Percentiles rank a stretch among this genome's conserved stretches.
Conservation (phyloP, 35 echinoderm and acorn worm species). For the Heliocidaris tuberculata region DNA sequence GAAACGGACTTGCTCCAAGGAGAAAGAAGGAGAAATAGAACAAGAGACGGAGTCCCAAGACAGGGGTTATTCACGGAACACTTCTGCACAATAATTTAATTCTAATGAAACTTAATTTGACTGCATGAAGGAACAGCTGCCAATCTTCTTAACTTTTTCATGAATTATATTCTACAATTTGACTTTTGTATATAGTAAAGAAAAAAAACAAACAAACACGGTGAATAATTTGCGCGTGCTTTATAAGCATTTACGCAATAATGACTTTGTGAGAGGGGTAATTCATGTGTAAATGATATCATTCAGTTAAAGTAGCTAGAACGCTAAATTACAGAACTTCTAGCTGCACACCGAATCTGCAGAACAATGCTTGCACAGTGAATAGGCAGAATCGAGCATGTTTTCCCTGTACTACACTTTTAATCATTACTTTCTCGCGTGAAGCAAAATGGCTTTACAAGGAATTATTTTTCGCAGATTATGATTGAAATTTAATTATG, state of each 20-base stretch:
- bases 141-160: not conserved
- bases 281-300: not conserved
- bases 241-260: not conserved
- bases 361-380: not conserved
- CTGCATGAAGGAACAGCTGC: not conserved
- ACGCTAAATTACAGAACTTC: not conserved
- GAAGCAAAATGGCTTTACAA: not conserved
- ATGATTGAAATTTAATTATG: too few relatives aligned
- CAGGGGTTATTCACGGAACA: not conserved
- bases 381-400: too few relatives aligned
- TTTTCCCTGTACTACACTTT: not conserved
- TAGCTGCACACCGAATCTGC: not conserved
- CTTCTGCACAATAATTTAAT: slow-evolving; percentile 1
- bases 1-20: not conserved
- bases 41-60: not conserved
- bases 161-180: not conserved
- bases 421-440: not conserved
- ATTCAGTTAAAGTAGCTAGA: not conserved
- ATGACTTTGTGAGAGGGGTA: not conserved
- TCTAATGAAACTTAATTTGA: not conserved
- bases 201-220: too few relatives aligned
- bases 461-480: too few relatives aligned
- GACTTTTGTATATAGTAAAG: not conserved
- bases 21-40: not conserved
- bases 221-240: not conserved